Base-by-base conservation (phyloP, 2,797 vertebrate genomes). In the Anas bernieri region DNA sequence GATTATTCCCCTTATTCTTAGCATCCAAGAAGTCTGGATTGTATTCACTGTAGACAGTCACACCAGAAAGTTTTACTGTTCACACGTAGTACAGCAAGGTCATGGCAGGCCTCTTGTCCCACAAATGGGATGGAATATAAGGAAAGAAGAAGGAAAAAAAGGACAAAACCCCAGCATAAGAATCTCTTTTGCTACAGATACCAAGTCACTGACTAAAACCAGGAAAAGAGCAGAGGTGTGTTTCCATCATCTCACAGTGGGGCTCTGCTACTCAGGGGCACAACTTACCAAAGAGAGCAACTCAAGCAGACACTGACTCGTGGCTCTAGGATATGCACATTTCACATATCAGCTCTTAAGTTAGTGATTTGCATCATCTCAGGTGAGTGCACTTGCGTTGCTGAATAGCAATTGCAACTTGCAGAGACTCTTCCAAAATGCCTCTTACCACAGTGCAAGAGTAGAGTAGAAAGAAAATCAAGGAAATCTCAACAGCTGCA, bases 341-440 rank as follows among this genome's bases (percentile, higher is more conserved):
- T 90, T 64, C 43, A 86, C 0, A 0, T n/a, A 79, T 3, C 46
- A 37, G 52, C n/a, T 93, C 78, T 69, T 45, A 54, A 0, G 0
- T 43, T 25, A 46, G 21, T 30, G 39, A 41, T 88, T 45, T 76
- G 37, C 13, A 77, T 69, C 83, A 43, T 73, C 81, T 90, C 31
- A 67, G 23, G 63, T 64, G 16, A 90, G 31, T 16, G 39, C 25
- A 13, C 4, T 37, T 37, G 35, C 39, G 83, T 77, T 70, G 33
- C 33, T 54, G 11, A 72, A 22, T 17, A 93, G 33, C 28, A 83
- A 43, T 1, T 78, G 30, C 31, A 46, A 17, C 63, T 90, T 84
- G 39, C 35, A 94, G 67, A 88, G 30, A 84, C 8, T 17, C 25
- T 84, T 61, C 45, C 68, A 74, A 94, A 95, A 93, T 11, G 11